A percentile compares a stretch with the other conserved stretches of the same genome.
These are phyloP conservation scores for Danio choprae DNA, from an alignment of 2,797 vertebrate species.

Conservation along the genomic window DNA sequence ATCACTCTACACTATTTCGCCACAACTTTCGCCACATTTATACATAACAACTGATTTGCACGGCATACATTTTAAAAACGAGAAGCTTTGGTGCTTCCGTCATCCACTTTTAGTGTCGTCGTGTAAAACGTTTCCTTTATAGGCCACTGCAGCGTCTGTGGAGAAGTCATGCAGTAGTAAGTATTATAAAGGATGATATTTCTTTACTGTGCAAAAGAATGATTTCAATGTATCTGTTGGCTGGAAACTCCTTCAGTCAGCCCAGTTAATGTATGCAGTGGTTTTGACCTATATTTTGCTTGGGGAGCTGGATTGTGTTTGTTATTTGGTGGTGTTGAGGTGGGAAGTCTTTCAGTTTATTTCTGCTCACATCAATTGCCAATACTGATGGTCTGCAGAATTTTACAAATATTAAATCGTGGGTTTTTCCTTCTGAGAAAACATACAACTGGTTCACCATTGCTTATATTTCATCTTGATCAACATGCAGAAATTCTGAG, in stretches of 20 bases:
- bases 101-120: too few relatives aligned
- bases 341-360: conserved; percentile 43
- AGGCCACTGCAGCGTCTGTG: not conserved
- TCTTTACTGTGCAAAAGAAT: not conserved
- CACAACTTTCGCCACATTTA: not conserved
- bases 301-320: conserved; percentile 46
- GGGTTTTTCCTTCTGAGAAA: conserved; percentile 48
- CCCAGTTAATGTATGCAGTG: conserved; percentile 16
- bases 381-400: conserved; percentile 40
- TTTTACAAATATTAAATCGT: conserved; percentile 38
- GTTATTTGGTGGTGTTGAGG: conserved; percentile 42
- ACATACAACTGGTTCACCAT: conserved; percentile 42
- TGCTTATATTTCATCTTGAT: conserved; percentile 38
- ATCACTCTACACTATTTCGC: not conserved
- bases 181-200: not conserved
- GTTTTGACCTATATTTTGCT: conserved; percentile 48
- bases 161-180: not conserved
- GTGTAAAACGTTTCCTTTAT: not conserved
- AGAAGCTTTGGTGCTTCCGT: not conserved
- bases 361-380: conserved; percentile 42
- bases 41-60: not conserved
- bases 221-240: not conserved
- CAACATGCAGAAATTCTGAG: conserved; percentile 30
- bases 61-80: not conserved
- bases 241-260: not conserved